Conservation (phyloP, 2,888 invertebrate species). For the Apoderus coryli region DNA sequence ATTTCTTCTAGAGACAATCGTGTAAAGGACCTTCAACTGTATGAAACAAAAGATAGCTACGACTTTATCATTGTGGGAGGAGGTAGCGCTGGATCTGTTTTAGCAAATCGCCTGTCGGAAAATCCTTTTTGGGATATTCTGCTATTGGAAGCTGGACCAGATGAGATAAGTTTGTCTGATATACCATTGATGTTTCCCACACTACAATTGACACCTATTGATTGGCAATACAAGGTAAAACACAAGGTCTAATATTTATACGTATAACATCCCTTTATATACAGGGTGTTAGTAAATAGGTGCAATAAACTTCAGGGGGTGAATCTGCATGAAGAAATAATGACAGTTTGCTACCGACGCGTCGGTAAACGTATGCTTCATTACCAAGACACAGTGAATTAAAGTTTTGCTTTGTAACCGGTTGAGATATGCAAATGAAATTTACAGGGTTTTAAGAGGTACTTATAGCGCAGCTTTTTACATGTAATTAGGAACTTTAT, state of each 20-base stretch:
- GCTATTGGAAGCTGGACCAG: slow-evolving; percentile 56
- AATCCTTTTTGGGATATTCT: slow-evolving; percentile 55
- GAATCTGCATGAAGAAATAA: too few relatives aligned
- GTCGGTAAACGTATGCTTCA: too few relatives aligned
- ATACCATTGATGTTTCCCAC: slow-evolving; percentile 56
- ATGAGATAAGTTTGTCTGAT: slow-evolving; percentile 48
- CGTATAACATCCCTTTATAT: background rate
- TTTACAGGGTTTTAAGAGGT: too few relatives aligned
- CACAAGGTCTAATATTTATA: background rate
- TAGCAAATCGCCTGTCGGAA: slow-evolving; percentile 67
- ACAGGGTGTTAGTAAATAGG: slow-evolving; percentile 2
- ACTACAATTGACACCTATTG: slow-evolving; percentile 56
- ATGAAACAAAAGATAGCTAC: slow-evolving; percentile 44
- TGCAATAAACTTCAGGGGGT: background rate
- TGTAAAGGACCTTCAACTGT: slow-evolving; percentile 39
- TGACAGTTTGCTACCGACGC: too few relatives aligned
- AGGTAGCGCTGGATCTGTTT: slow-evolving; percentile 67
- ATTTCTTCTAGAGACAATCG: slow-evolving; percentile 33
- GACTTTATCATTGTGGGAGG: slow-evolving; percentile 72
- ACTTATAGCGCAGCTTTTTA: too few relatives aligned
- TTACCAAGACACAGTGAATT: too few relatives aligned
- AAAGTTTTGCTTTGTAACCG: too few relatives aligned
- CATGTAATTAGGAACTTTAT: too few relatives aligned
- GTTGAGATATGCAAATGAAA: too few relatives aligned
- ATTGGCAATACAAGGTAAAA: slow-evolving; percentile 54